Base-by-base conservation (phyloP, 2,797 vertebrate genomes). In the Oreortyx pictus region DNA sequence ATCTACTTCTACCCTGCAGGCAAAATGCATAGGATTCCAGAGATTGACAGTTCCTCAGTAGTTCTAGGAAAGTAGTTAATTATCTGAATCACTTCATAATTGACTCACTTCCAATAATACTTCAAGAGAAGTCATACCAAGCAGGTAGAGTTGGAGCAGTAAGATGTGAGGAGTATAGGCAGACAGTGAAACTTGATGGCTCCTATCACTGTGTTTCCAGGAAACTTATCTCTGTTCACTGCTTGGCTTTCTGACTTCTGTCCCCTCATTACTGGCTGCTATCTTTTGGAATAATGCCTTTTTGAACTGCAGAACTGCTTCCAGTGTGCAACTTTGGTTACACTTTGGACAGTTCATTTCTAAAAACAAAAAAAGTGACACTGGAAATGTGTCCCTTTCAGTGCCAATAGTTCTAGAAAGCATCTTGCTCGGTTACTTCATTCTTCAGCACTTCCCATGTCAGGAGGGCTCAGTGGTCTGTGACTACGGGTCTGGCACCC, bases 41-140 rank as follows among this genome's bases (percentile, higher is more conserved):
- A 80, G 76, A 49, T 84, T 86, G 77, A 20, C 39, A 47, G 87
- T 59, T 83, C 86, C 75, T 92, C 29, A 39, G 64, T 54, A 62
- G 74, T 67, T 84, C 88, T 92, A 93, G 75, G 90, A 91, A 92
- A 92, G 49, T 82, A 5, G n/a, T 96, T 90, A 41, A 91, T 96
- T 94, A 88, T 65, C 81, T 90, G 81, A 68, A 50, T 92, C 91
- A 33, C 47, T 89, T 94, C 57, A 43, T 92, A 90, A 96, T 86
- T 93, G 75, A 31, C 49, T 90, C 68, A 22, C 49, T 94, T 82
- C 47, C 89, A 74, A 80, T 43, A 2, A 71, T 76, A n/a, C 61
- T 64, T 43, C 59, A 59, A 76, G 57, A 43, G 15, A 70, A 54
- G 44, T 59, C 60, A 44, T 77, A n/a, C n/a, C 37, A 8, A 25